These are phyloP conservation scores for Rhabdomys dilectus DNA, from an alignment of 2,113 vertebrate species.

Conservation along the genomic window DNA sequence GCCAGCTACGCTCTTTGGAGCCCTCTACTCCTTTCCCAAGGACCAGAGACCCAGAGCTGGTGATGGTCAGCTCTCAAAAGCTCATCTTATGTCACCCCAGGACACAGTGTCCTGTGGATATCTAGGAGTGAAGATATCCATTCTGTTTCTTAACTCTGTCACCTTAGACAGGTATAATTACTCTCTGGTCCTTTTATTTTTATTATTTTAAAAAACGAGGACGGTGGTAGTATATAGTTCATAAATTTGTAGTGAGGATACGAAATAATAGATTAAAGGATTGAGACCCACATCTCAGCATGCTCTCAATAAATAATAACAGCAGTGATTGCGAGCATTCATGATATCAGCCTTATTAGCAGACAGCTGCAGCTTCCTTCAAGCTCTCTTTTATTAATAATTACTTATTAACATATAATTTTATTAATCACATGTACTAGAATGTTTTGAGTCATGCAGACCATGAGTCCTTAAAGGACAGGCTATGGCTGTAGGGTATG, in stretches of 20 bases:
- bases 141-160: neutral
- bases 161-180: neutral
- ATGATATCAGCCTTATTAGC: neutral
- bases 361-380: neutral
- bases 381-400: neutral
- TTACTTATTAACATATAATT: neutral
- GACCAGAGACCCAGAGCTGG: neutral
- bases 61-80: neutral
- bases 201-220: neutral
- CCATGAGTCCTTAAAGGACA: neutral
- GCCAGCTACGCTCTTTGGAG: neutral
- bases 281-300: neutral
- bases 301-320: neutral
- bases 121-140: neutral
- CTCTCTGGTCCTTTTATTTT: neutral
- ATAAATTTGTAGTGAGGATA: neutral
- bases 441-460: neutral
- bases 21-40: neutral
- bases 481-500: neutral
- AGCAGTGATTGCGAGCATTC: neutral
- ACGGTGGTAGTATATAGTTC: neutral
- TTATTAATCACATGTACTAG: neutral
- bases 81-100: neutral
- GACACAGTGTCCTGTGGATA: neutral
- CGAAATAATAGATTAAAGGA: conserved; percentile 15